Base-by-base conservation (phyloP, 2,797 vertebrate species). In the Aotus griseimembra region DNA sequence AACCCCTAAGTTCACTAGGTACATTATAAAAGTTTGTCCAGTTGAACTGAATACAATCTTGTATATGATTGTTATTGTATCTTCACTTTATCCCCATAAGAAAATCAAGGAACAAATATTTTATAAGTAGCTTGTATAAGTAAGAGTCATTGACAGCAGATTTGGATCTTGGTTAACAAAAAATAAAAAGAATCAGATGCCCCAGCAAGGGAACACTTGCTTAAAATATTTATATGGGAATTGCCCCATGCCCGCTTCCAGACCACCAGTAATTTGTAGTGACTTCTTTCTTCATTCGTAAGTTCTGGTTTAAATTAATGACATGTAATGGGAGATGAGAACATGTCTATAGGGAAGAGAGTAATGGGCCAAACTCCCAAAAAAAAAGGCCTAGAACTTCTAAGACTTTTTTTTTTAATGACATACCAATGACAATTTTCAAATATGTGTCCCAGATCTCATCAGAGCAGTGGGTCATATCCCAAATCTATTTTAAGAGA, bases 391-490 rank as follows among this genome's bases (percentile, higher is more conserved):
- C 41, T 89, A 92, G 39, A 94, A 85, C 57, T 55, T 96, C 72
- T 50, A 4, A 90, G 61, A 88, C 41, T 93, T 36, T 85, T 91
- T 87, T 90, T 81, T 88, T 75, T 24, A 94, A 96, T 94, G 77
- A 91, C 93, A 96, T 48, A 64, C 28, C 33, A 92, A 61, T 95
- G 89, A 93, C 52, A 96, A 91, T 90, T 95, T 93, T 93, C 58
- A 76, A 97, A 95, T 97, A 72, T 73, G 30, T 90, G 89, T 96
- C 95, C 96, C 87, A 98, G 97, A 95, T 97, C 79, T 90, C 97
- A 96, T 97, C 89, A 96, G 97, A 97, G 67, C 96, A 93, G 96
- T 93, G 57, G 89, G 97, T 98, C 94, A 93, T 50, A 97, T 94
- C 52, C 39, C 87, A 95, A 88, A 96, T 97, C 96, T 98, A 97